Base-by-base conservation (phyloP, 23 tunicate genomes). In the Clavelina lepadiformis region DNA sequence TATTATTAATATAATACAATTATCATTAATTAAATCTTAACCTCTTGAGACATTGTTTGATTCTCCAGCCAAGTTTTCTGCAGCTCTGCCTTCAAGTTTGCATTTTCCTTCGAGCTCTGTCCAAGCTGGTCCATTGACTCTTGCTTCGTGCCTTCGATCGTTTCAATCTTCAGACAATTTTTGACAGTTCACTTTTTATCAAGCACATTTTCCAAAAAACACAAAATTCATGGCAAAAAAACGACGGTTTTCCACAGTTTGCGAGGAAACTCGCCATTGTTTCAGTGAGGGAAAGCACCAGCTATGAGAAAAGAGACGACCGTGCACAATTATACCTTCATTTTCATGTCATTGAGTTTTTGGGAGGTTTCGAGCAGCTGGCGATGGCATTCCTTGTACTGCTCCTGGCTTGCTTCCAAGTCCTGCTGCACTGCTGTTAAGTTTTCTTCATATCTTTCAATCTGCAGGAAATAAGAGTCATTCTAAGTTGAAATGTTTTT, bases 71-170 rank as follows among this genome's bases (percentile, higher is more conserved):
- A 78, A 13, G 71, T 52, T 72, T 86, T 86, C 50, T 86, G 95
- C 4, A 86, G 75, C 56, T 86, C 95, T 1, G 85, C 47, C 49
- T 86, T 86, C 31, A 86, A 73, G 41, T 54, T 65, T 27, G 95
- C 75, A 59, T 86, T 86, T 56, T 86, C 82, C 58, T 78, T 71
- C 27, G 82, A 77, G 36, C 85, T 86, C 26, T 77, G 84, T 27
- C 95, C 95, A 13, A 86, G 72, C 33, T 86, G 95, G 30, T 86
- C 95, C 29, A 86, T 66, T 0, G 95, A 86, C 60, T 86, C 95
- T 31, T 70, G 83, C 38, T 71, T 54, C 21, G 95, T 86, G 20
- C 85, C 95, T 71, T 86, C 95, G 0, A 76, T 60, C 26, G 95
- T 62, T 31, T 85, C 56, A 37, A 78, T 38, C 84, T 71, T 35